Conservation (phyloP, 2,888 invertebrate genomes). For the Endotricha flammealis region DNA sequence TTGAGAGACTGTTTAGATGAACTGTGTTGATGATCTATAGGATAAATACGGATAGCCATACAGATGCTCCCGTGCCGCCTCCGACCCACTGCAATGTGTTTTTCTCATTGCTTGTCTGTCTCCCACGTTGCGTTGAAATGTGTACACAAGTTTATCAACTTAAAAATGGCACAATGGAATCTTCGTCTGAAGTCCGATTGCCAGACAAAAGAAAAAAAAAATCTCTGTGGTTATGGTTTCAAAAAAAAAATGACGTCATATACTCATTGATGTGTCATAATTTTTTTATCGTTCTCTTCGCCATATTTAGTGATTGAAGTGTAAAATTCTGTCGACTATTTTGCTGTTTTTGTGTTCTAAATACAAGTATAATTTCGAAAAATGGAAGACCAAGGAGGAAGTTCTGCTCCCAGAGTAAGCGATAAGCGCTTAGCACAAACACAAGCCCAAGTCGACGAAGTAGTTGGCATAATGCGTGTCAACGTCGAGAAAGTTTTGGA, state of each 20-base stretch:
- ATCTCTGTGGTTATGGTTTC: neutral
- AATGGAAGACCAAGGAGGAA: constrained; percentile 75
- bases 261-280: constrained; percentile 31
- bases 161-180: too few species aligned
- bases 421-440: constrained; percentile 75
- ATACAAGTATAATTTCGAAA: constrained; percentile 19
- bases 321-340: constrained; percentile 9
- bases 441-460: constrained; percentile 78
- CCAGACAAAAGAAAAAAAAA: too few species aligned
- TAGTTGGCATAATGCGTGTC: constrained; percentile 96
- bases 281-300: constrained; percentile 23
- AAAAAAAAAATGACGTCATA: constrained; percentile 25
- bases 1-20: too few species aligned
- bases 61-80: too few species aligned
- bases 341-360: constrained; percentile 1
- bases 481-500: constrained; percentile 98
- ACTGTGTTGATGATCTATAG: too few species aligned
- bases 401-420: constrained; percentile 66
- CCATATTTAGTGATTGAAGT: constrained; percentile 30
- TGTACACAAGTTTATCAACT: too few species aligned
- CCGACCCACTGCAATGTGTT: too few species aligned
- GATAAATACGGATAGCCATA: too few species aligned
- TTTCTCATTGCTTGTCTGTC: too few species aligned
- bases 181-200: too few species aligned
- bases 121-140: too few species aligned